Evolutionary conservation across 2,113 vertebrate genomes (phyloP).

Genomic region (Zosterops borbonicus): DNA sequence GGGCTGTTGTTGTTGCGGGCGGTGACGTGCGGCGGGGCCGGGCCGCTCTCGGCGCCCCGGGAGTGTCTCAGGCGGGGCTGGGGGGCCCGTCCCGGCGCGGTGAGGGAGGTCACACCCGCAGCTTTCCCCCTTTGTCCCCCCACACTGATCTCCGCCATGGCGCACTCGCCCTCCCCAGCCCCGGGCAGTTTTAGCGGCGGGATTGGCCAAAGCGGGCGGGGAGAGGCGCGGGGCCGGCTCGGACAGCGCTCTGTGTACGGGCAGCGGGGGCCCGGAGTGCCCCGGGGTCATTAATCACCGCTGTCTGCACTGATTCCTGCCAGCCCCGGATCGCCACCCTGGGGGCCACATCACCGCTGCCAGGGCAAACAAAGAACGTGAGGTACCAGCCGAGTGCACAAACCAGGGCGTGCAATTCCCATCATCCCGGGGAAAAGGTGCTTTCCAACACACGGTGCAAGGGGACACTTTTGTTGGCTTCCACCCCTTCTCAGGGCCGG

Average conservation of each 20-base stretch:
- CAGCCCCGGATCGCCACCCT: too few species aligned
- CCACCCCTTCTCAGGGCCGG: not conserved
- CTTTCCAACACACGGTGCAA: rapidly evolving
- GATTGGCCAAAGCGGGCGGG: rapidly evolving
- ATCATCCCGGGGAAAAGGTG: rapidly evolving
- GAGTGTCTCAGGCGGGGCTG: too few species aligned
- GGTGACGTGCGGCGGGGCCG: too few species aligned
- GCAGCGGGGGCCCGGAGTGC: not conserved
- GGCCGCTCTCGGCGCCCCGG: too few species aligned
- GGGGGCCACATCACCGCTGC: not conserved
- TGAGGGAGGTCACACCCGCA: too few species aligned
- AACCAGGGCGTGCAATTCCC: rapidly evolving
- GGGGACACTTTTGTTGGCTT: rapidly evolving
- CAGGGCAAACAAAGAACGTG: not conserved
- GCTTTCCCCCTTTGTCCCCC: too few species aligned
- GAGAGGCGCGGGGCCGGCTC: rapidly evolving
- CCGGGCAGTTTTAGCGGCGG: rapidly evolving
- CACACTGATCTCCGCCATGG: rapidly evolving
- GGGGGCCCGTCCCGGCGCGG: too few species aligned
- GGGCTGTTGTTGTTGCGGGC: too few species aligned
- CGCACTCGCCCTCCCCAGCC: too few species aligned
- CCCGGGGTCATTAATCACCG: rapidly evolving
- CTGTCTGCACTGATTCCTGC: rapidly evolving
- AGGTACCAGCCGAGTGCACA: rapidly evolving
- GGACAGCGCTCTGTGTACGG: not conserved